Evolutionary conservation across 37 sponge, comb jelly and placozoan species (phyloP).

Genomic region (Ianthella basta): DNA sequence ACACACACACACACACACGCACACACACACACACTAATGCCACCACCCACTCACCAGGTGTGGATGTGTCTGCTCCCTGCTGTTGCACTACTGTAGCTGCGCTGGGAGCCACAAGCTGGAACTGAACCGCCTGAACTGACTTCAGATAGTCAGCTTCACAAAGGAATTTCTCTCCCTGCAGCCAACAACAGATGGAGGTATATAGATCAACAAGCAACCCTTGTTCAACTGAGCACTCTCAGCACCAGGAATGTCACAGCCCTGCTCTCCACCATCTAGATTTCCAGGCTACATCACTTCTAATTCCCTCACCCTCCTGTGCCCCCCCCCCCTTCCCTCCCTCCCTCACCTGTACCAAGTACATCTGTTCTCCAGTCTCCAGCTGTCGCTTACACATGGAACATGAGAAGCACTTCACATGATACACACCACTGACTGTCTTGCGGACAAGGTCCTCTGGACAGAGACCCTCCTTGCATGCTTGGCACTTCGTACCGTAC

Average conservation of each 20-base stretch:
- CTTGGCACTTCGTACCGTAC: slow-evolving; percentile 78
- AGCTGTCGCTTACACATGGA: slow-evolving; percentile 68
- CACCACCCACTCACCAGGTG: too few relatives aligned
- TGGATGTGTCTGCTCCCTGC: too few relatives aligned
- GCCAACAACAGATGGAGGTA: not conserved
- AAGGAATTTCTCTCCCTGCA: slow-evolving; percentile 79
- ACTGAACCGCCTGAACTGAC: slow-evolving; percentile 38
- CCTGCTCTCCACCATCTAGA: not conserved
- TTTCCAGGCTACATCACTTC: too few relatives aligned
- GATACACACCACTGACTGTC: slow-evolving; percentile 76
- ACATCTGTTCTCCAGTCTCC: slow-evolving; percentile 77
- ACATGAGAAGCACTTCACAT: slow-evolving; percentile 75
- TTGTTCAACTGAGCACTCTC: not conserved
- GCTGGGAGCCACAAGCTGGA: too few relatives aligned
- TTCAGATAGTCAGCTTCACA: slow-evolving; percentile 70
- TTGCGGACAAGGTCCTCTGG: slow-evolving; percentile 80
- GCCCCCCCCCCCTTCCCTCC: too few relatives aligned
- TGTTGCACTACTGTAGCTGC: too few relatives aligned
- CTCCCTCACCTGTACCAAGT: slow-evolving; percentile 66
- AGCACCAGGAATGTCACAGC: not conserved
- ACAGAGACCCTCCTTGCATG: slow-evolving; percentile 73
- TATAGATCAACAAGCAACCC: not conserved
- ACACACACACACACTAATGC: slow-evolving; percentile 2
- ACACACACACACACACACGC: slow-evolving; percentile 17
- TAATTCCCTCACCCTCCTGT: too few relatives aligned